A percentile compares a stretch with the other conserved stretches of the same genome.
phyloP scores from a whole-genome alignment of 2,888 invertebrate genomes.

The Rhingia campestris region DNA sequence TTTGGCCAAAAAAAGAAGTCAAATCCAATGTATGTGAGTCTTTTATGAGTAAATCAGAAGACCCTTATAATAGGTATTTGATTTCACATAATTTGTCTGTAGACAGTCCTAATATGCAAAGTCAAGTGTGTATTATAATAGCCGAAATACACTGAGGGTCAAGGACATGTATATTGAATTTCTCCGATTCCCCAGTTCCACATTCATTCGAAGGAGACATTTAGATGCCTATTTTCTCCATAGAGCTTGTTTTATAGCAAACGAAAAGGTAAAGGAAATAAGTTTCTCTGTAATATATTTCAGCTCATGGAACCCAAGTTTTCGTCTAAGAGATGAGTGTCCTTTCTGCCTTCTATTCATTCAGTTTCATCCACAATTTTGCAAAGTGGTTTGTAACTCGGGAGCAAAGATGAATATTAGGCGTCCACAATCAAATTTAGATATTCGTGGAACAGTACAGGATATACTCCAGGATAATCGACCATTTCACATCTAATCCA shows the following conservation, averaged over 20 bases:
- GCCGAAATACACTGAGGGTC: conserved; percentile 31
- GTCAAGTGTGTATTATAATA: conserved; percentile 1
- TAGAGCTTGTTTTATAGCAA: conserved; percentile 27
- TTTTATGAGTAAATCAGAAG: not conserved
- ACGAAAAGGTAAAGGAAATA: not conserved
- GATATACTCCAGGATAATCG: not conserved
- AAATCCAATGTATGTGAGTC: not conserved
- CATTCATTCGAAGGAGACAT: conserved; percentile 18
- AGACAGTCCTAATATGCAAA: not conserved
- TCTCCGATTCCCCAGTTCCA: not conserved
- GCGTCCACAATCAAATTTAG: too few species aligned
- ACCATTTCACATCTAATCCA: not conserved
- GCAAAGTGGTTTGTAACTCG: too few species aligned
- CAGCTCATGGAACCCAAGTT: not conserved
- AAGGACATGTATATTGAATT: conserved; percentile 27
- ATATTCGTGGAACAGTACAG: too few species aligned
- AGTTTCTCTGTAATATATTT: not conserved
- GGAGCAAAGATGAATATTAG: too few species aligned
- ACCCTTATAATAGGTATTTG: not conserved
- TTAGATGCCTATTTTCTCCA: not conserved
- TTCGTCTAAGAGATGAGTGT: not conserved
- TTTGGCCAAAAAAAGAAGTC: too few species aligned
- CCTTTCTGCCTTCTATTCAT: too few species aligned
- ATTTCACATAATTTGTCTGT: conserved; percentile 17
- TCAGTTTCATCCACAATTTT: too few species aligned